Evolutionary conservation across 2,797 vertebrate genomes (phyloP).

Genomic region (Periophthalmus magnuspinnatus): DNA sequence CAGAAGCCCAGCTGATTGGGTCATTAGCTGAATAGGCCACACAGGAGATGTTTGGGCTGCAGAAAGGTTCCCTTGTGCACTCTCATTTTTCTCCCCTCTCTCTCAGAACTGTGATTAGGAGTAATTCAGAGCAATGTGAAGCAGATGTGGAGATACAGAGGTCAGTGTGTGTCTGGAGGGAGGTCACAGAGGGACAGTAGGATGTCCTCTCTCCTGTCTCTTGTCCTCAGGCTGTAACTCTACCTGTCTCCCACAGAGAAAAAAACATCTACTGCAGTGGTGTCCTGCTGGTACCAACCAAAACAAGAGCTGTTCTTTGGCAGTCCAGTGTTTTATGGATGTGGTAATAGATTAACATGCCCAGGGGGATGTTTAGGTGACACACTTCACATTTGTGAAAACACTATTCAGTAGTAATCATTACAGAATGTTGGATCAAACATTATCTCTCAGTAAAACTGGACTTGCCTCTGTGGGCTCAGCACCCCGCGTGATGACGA

Average conservation of each 20-base stretch:
- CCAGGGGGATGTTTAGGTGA: not conserved
- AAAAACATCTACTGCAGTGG: conserved; percentile 6
- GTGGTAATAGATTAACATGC: conserved; percentile 17
- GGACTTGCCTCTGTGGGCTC: conserved; percentile 10
- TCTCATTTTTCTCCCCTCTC: conserved; percentile 13
- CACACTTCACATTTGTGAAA: not conserved
- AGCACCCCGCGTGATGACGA: conserved; percentile 13
- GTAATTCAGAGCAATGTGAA: conserved; percentile 47
- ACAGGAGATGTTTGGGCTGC: conserved; percentile 5
- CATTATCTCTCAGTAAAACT: conserved; percentile 4
- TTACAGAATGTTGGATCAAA: conserved; percentile 9
- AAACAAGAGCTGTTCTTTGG: conserved; percentile 45
- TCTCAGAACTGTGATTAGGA: conserved; percentile 38
- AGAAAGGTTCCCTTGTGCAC: not conserved
- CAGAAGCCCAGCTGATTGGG: conserved; percentile 10
- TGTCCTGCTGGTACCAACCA: conserved; percentile 38
- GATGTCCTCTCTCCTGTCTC: conserved; percentile 36
- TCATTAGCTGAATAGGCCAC: conserved; percentile 11
- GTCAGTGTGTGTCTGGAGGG: conserved; percentile 36
- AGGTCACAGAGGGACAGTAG: conserved; percentile 43
- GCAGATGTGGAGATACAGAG: conserved; percentile 58
- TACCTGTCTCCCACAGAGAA: conserved; percentile 31
- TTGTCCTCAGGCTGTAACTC: conserved; percentile 23
- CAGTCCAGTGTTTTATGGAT: conserved; percentile 16
- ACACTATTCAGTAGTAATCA: too few species aligned